phyloP scores from a whole-genome alignment of 2,797 vertebrate species.

The Myotis findleyi region DNA sequence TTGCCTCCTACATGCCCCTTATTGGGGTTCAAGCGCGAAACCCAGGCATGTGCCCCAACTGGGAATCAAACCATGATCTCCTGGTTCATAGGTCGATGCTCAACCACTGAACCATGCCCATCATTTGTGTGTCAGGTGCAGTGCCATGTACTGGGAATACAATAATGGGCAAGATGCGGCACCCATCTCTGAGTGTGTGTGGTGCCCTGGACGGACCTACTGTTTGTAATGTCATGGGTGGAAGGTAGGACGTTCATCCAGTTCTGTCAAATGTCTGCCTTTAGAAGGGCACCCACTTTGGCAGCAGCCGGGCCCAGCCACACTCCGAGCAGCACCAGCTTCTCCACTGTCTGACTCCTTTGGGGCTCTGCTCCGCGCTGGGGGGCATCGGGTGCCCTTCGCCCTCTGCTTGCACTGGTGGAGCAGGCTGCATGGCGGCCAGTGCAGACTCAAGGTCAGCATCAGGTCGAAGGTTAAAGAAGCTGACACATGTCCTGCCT shows the following conservation, averaged over 20 bases:
- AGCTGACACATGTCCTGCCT: not conserved
- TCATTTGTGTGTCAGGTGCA: not conserved
- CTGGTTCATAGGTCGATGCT: too few relatives aligned
- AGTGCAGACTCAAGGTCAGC: slow-evolving; percentile 16
- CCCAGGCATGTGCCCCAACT: too few relatives aligned
- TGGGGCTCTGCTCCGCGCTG: not conserved
- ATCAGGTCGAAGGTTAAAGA: not conserved
- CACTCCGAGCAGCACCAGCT: not conserved
- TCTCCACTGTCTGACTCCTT: not conserved
- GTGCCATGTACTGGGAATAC: not conserved
- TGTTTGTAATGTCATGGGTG: fast-evolving
- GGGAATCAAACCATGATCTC: too few relatives aligned
- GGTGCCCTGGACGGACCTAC: not conserved
- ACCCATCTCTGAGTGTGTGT: not conserved
- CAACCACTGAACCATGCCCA: too few relatives aligned
- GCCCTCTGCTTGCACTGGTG: not conserved
- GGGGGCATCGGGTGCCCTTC: not conserved
- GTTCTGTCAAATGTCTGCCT: not conserved
- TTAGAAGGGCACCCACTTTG: not conserved
- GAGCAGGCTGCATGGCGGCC: not conserved
- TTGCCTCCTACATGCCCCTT: too few relatives aligned
- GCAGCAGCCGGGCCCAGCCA: not conserved
- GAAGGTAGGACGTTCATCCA: not conserved
- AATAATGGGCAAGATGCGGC: not conserved
- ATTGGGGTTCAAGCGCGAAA: too few relatives aligned